Evolutionary conservation across 1,140 invertebrate genomes (phyloP).

Genomic region (Centruroides sculpturatus): DNA sequence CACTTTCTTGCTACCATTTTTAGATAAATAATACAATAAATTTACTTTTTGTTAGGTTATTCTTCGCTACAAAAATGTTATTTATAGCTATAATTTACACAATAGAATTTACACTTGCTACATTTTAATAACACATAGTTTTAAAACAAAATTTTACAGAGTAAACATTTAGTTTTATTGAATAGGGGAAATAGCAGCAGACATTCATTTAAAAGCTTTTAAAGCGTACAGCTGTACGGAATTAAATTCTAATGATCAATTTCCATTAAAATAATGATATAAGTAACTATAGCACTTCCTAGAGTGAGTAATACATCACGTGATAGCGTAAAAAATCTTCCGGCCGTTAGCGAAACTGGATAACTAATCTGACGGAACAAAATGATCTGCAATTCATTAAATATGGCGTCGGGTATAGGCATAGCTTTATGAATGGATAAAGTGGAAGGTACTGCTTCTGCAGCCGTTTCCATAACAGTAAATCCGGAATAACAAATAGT

Average conservation of each 20-base stretch:
- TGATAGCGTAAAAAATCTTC: conserved; percentile 11
- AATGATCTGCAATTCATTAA: conserved; percentile 13
- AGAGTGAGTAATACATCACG: conserved; percentile 10
- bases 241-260: not conserved
- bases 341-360: conserved; percentile 11
- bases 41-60: too few relatives aligned
- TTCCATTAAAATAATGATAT: conserved; percentile 11
- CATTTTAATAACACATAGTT: too few relatives aligned
- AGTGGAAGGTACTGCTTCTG: not conserved
- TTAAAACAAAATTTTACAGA: too few relatives aligned
- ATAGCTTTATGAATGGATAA: not conserved
- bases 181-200: too few relatives aligned
- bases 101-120: too few relatives aligned
- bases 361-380: conserved; percentile 9
- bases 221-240: too few relatives aligned
- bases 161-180: too few relatives aligned
- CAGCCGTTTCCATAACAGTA: conserved; percentile 1
- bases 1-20: too few relatives aligned
- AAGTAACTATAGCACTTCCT: conserved; percentile 10
- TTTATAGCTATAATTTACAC: too few relatives aligned
- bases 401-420: conserved; percentile 6
- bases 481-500: conserved; percentile 9
- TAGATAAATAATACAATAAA: too few relatives aligned
- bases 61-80: too few relatives aligned
- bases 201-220: too few relatives aligned